A percentile compares a stretch with the other conserved stretches of the same genome.
Evolutionary conservation across 23 tunicate genomes (phyloP).

Genomic region (Trididemnum clinides): DNA sequence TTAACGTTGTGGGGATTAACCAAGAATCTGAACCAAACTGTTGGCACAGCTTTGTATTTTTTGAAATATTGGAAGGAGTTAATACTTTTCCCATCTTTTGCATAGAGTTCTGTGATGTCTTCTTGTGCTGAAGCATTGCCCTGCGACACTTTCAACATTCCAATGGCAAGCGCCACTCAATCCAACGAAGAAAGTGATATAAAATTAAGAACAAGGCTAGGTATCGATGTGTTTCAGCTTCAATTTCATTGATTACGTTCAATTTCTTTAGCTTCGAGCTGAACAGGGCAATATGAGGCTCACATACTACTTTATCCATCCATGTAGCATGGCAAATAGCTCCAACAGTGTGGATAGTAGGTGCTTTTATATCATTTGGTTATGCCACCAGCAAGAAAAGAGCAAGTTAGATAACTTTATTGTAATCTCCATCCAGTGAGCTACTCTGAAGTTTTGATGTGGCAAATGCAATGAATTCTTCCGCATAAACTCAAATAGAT

Average conservation of each 20-base stretch:
- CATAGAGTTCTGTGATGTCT: neutral
- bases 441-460: too few species aligned
- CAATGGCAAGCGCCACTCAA: neutral
- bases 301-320: neutral
- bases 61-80: neutral
- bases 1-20: too few species aligned
- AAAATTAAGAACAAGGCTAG: neutral
- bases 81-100: neutral
- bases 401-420: too few species aligned
- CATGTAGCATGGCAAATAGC: neutral
- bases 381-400: too few species aligned
- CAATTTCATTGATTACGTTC: neutral
- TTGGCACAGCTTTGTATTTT: neutral
- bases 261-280: neutral
- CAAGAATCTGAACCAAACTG: too few species aligned
- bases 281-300: neutral
- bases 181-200: neutral
- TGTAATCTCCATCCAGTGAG: too few species aligned
- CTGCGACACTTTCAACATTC: neutral
- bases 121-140: neutral
- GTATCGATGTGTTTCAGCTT: neutral
- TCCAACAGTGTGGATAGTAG: too few species aligned
- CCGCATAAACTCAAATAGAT: too few species aligned
- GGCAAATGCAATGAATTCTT: too few species aligned
- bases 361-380: too few species aligned